These are phyloP conservation scores for Hydrotaea diabolus DNA, from an alignment of 2,888 invertebrate species.

Conservation along the genomic window DNA sequence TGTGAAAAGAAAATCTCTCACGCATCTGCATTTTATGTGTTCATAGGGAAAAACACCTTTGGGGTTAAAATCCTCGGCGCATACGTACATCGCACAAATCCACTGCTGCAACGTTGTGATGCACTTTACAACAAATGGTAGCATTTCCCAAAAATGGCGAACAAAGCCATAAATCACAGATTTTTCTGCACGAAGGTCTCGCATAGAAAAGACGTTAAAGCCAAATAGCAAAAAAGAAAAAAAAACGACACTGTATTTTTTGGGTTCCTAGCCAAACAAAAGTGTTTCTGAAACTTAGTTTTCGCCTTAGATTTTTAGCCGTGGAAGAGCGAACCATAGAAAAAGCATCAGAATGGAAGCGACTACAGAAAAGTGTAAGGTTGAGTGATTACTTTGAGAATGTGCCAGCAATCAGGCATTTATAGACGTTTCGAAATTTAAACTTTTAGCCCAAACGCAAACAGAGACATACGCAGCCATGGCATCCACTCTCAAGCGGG, in stretches of 20 bases:
- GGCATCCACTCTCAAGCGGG: not conserved
- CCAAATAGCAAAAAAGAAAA: not conserved
- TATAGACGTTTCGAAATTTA: slow-evolving; percentile 10
- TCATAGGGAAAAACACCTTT: not conserved
- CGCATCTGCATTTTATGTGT: not conserved
- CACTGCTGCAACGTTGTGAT: not conserved
- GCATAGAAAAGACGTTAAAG: no score
- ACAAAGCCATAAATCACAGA: slow-evolving; percentile 7
- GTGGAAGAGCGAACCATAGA: not conserved
- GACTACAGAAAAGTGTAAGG: not conserved
- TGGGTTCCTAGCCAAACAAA: not conserved
- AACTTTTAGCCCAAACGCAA: not conserved
- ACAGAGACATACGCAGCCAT: not conserved
- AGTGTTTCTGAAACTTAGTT: not conserved
- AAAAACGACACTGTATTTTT: no score
- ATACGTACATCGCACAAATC: not conserved
- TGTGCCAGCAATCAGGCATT: slow-evolving; percentile 46
- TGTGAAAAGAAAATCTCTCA: not conserved
- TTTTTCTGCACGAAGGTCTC: not conserved
- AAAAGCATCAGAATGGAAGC: not conserved
- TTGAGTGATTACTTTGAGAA: slow-evolving; percentile 48
- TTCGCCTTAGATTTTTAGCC: not conserved
- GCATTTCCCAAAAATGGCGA: not conserved
- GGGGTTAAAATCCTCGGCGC: not conserved
- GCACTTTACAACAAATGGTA: not conserved